Base-by-base conservation (phyloP, 2,888 invertebrate genomes). In the Tryphoninae sp. region DNA sequence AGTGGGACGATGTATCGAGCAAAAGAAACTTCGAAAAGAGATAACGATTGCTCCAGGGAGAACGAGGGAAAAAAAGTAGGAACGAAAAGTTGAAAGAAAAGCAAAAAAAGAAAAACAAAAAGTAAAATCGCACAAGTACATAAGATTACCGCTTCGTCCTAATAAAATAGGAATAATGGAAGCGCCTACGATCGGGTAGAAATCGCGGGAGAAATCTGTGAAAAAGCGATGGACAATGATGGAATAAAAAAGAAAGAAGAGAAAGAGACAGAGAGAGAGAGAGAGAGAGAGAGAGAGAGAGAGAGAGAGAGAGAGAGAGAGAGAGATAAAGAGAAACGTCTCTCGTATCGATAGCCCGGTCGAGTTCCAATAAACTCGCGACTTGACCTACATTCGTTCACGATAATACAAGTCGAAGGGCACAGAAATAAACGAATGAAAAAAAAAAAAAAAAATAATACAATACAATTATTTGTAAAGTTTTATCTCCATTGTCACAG, bases 1-100 rank as follows among this genome's bases (percentile, higher is more conserved):
- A 9, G 16, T 22, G 69, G n/a, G 58, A 19, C 9, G 55, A 22
- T 16, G 19, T 69, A 62, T 45, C 62, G 33, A 26, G 40, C 23
- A 59, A 67, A 71, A 74, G 81, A 71, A 78, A 78, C 65, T 82
- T 78, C 67, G 62, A 64, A 73, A 68, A 55, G 75, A 72, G 75
- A 81, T 82, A 82, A 82, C 75, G 78, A 82, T 78, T 78, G 75
- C 72, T 78, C 42, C 45, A 22, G 19, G 64, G 62, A 71, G 64
- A 45, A 71, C 22, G 45, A 45, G 33, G n/a, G 49, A 19, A 26
- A 33, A 33, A 33, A 33, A 33, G 26, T 33, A 33, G 33, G 33
- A 33, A 33, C 33, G 33, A 33, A 33, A 33, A 33, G 33, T 33
- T 33, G 6, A 33, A 33, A 26, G 51, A 13, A 26, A 49, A 49